Evolutionary conservation across 1,140 invertebrate species (phyloP), one percentile per base, ranked within the genome.

Genomic region (Littorina saxatilis): DNA sequence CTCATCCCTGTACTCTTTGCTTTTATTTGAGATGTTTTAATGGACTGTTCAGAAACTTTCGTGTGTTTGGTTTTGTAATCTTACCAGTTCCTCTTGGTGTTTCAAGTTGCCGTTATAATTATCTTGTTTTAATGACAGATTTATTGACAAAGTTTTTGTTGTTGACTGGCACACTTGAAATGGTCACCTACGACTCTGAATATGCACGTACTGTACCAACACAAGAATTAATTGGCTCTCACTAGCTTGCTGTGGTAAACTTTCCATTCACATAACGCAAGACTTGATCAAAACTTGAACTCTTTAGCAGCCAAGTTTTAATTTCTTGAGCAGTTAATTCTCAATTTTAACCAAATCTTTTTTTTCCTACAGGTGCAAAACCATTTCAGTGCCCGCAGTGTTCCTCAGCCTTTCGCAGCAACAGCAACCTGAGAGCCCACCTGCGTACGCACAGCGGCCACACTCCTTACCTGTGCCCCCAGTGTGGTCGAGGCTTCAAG

Each of bases 401-500:
- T 23, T 35, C 66, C 11, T 68, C 66, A 29, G 23, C 66, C 0
- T 68, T 68, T 20, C 66, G 66, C 66, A 68, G 66, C 23, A 39
- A 35, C 66, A 68, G 66, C 35, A 68, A 68, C 66, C 66, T 68
- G 35, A n/a, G 66, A 35, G 66, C 66, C 66, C 66, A 68, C 27
- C 32, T 68, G 35, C 66, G 66, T 23, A 68, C 35, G 32, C 66
- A 68, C 35, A 20, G 32, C 13, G 66, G 37, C 35, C 66, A 68
- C 35, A 68, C 66, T 15, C 66, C 66, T 17, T 68, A 68, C 66
- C 66, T 68, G 66, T 68, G 66, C 17, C 35, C 66, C 35, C 66
- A 68, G 66, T 68, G 66, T 68, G 66, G 66, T 17, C 66, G 66
- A 13, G 35, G 66, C 66, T 68, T 68, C 66, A 68, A 68, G 66